Evolutionary conservation across 2,113 vertebrate genomes (phyloP), one percentile per base, ranked within the genome.

Genomic region (Felis chaus): DNA sequence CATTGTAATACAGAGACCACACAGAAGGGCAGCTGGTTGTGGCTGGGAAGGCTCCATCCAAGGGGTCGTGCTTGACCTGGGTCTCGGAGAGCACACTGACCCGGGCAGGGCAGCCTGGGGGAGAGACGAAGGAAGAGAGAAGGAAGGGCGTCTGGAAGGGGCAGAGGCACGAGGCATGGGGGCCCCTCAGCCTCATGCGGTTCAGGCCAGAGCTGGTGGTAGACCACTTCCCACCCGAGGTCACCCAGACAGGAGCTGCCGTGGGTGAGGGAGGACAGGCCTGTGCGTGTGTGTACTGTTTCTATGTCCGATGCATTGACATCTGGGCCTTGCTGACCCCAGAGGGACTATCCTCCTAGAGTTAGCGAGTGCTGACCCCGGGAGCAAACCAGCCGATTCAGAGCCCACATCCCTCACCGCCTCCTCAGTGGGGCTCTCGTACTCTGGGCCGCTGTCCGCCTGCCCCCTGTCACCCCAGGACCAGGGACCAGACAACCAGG

Each of bases 231-330:
- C 25, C 23, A 15, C 73, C 57, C 57, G 7, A 23, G 57, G 57
- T 61, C 57, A 23, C 57, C 57, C 57, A 13, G 73, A 45, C 73
- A 4, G 73, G 39, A 27, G 23, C 73, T 15, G 73, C 23, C 23
- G 0, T 0, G 23, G 23, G 25, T 7, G 3, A 27, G 39, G 71
- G 5, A 10, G 25, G 39, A 27, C 23, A 3, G 7, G 23, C 73
- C 41, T 0, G 36, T 13, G 39, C 5, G 21, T 0, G 14, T 1
- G 5, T 13, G 36, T 25, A 74, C 73, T 3, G 2, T 45, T 41
- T 45, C 73, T 5, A 45, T 5, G 3, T 29, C 23, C 0, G 73
- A 45, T 4, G 39, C 23, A 15, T 13, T 15, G 73, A 15, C 39
- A 25, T 27, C 19, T 15, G 23, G 73, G 73, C 23, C 73, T 4